Conservation (phyloP, 2,888 invertebrate species). For the Phasia obesa region DNA sequence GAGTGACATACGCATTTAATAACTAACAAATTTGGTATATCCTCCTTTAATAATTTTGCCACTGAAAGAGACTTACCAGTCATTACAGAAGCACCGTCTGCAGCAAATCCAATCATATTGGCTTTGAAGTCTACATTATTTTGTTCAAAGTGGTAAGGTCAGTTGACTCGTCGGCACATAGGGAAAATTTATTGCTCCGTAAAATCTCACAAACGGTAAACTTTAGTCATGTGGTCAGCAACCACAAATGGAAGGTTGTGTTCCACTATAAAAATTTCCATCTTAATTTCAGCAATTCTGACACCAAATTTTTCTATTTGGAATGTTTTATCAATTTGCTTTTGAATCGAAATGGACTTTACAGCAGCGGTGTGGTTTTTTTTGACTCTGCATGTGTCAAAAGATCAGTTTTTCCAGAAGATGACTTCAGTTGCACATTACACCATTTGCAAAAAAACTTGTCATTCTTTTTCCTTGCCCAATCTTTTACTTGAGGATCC, state of each 20-base stretch:
- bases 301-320: neutral
- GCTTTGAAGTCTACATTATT: conserved; percentile 73
- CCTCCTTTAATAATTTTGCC: too few species aligned
- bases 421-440: conserved; percentile 6
- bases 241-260: conserved; percentile 32
- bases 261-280: conserved; percentile 17
- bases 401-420: conserved; percentile 23
- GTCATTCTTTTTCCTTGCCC: conserved; percentile 13
- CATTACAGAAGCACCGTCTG: neutral
- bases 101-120: conserved; percentile 74
- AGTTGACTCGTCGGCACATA: conserved; percentile 25
- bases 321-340: conserved; percentile 1
- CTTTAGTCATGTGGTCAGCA: conserved; percentile 10
- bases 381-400: conserved; percentile 3
- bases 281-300: neutral
- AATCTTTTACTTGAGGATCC: neutral
- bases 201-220: conserved; percentile 15
- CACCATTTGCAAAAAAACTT: conserved; percentile 11
- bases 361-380: neutral
- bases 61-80: too few species aligned
- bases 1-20: neutral
- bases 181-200: conserved; percentile 15
- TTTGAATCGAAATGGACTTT: conserved; percentile 1
- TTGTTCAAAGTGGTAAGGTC: conserved; percentile 62
- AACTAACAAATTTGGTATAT: neutral